Percentiles rank a stretch among this genome's conserved stretches.
These are phyloP conservation scores for Hydriomena furcata DNA, from an alignment of 2,888 invertebrate genomes.

Conservation along the genomic window DNA sequence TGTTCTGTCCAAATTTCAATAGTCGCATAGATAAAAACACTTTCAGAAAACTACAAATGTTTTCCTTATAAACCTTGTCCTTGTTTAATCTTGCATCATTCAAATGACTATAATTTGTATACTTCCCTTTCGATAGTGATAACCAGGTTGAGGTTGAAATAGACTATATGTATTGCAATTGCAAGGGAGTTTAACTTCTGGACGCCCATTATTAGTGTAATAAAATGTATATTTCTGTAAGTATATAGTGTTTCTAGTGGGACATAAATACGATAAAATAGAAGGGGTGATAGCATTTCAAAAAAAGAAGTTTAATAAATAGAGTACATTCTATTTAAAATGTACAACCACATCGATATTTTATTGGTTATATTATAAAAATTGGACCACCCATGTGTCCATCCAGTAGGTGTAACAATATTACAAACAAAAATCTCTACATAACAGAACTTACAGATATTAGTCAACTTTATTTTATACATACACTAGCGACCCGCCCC, in stretches of 20 bases:
- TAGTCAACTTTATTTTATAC: slow-evolving; percentile 83
- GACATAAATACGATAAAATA: slow-evolving; percentile 38
- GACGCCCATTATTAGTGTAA: no score
- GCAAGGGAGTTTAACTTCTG: no score
- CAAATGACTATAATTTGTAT: background rate
- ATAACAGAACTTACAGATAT: slow-evolving; percentile 83
- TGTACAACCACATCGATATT: slow-evolving; percentile 84
- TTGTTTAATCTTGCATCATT: slow-evolving; percentile 31
- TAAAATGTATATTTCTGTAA: no score
- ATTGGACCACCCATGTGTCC: slow-evolving; percentile 81
- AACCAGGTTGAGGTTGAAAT: no score
- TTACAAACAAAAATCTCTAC: slow-evolving; percentile 84
- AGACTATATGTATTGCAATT: no score
- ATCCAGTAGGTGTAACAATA: slow-evolving; percentile 79
- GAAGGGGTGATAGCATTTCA: slow-evolving; percentile 63
- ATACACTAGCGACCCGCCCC: no score
- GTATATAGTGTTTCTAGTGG: no score
- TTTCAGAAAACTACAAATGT: no score
- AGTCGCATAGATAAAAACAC: no score
- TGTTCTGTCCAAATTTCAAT: no score
- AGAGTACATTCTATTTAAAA: slow-evolving; percentile 81
- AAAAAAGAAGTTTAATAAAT: slow-evolving; percentile 81
- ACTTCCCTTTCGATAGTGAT: no score
- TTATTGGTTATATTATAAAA: slow-evolving; percentile 84
- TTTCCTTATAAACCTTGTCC: no score